phyloP scores from a whole-genome alignment of 2,888 invertebrate genomes.

The Elmis aenea region DNA sequence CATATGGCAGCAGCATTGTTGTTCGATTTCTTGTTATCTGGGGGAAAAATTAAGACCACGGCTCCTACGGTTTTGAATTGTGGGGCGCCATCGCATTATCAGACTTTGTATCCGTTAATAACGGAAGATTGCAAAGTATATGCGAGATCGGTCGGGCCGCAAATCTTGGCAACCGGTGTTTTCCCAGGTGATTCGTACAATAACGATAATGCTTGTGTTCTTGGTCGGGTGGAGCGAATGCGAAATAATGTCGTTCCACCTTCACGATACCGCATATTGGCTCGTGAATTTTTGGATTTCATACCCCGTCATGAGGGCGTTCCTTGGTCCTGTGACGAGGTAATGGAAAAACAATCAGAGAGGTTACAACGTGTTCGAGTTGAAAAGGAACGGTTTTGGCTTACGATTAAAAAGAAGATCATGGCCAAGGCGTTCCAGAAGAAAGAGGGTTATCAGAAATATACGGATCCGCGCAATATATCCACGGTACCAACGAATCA shows the following conservation, averaged over 20 bases:
- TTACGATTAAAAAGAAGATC: neutral
- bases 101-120: no score
- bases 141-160: neutral
- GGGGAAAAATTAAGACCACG: no score
- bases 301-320: no score
- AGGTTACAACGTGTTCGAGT: neutral
- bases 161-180: neutral
- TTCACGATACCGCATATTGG: neutral
- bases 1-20: no score
- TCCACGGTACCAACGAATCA: neutral
- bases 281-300: no score
- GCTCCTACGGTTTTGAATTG: no score
- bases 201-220: neutral
- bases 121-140: neutral
- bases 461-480: conserved; percentile 1
- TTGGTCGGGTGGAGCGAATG: neutral
- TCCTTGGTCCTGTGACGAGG: no score
- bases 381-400: conserved; percentile 1
- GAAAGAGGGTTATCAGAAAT: conserved; percentile 1
- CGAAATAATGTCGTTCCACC: neutral
- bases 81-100: no score
- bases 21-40: no score
- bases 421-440: neutral
- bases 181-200: neutral
- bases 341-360: neutral